phyloP scores from a whole-genome alignment of 2,113 vertebrate species.

The Mola mola region DNA sequence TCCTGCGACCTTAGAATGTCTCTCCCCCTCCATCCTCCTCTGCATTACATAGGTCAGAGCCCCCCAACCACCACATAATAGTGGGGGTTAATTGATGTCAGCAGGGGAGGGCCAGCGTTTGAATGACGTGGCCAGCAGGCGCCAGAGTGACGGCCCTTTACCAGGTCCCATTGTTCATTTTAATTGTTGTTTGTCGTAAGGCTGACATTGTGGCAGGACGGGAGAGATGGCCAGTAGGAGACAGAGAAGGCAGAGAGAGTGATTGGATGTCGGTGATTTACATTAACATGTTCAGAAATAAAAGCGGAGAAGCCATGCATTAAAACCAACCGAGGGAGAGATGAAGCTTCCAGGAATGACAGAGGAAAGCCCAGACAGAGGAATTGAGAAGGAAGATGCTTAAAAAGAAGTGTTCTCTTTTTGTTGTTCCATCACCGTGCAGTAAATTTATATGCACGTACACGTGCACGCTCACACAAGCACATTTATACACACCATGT shows the following conservation, averaged over 20 bases:
- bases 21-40: conserved; percentile 13
- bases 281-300: conserved; percentile 73
- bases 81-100: conserved; percentile 75
- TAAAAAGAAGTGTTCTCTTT: conserved; percentile 23
- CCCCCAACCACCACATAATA: neutral
- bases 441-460: conserved; percentile 48
- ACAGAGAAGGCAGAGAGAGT: conserved; percentile 4
- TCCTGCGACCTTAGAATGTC: conserved; percentile 24
- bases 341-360: conserved; percentile 20
- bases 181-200: conserved; percentile 73
- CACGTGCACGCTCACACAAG: conserved; percentile 1
- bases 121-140: conserved; percentile 37
- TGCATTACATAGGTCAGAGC: conserved; percentile 17
- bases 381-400: conserved; percentile 15
- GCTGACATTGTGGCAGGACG: conserved; percentile 43
- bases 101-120: conserved; percentile 20
- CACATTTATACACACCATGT: conserved; percentile 43
- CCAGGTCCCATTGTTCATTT: conserved; percentile 59
- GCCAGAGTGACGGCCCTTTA: conserved; percentile 24
- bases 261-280: conserved; percentile 70
- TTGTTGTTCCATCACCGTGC: conserved; percentile 67
- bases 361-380: neutral
- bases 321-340: conserved; percentile 69
- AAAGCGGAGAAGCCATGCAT: conserved; percentile 75
- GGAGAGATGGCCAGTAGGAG: conserved; percentile 33